These are phyloP conservation scores for Osedax frankpressi DNA, from an alignment of 2,888 invertebrate genomes.

Conservation along the genomic window DNA sequence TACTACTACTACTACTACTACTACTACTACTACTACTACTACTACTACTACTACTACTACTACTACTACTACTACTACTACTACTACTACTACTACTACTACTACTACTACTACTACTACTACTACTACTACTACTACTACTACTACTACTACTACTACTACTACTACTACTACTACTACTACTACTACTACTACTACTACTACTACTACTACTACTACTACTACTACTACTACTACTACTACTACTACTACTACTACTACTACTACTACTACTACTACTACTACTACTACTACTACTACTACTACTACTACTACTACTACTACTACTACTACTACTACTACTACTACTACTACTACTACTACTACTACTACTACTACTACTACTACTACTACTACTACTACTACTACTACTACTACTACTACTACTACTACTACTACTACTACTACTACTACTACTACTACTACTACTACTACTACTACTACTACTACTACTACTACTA, in stretches of 20 bases:
- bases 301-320: constrained; percentile 4
- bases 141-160: background rate
- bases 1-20: background rate
- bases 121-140: background rate
- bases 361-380: constrained; percentile 5
- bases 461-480: constrained; percentile 6
- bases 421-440: constrained; percentile 1
- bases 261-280: background rate
- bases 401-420: constrained; percentile 3
- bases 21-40: background rate
- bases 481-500: constrained; percentile 5
- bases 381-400: constrained; percentile 2
- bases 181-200: background rate
- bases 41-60: background rate
- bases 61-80: background rate
- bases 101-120: background rate
- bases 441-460: background rate
- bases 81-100: background rate
- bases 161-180: background rate
- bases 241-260: background rate
- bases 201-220: background rate
- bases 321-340: constrained; percentile 2
- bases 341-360: constrained; percentile 7
- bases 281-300: constrained; percentile 6
- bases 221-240: background rate